Evolutionary conservation across 2,888 invertebrate species (phyloP), one percentile per base, ranked within the genome.

Genomic region (Rhamnusium bicolor): DNA sequence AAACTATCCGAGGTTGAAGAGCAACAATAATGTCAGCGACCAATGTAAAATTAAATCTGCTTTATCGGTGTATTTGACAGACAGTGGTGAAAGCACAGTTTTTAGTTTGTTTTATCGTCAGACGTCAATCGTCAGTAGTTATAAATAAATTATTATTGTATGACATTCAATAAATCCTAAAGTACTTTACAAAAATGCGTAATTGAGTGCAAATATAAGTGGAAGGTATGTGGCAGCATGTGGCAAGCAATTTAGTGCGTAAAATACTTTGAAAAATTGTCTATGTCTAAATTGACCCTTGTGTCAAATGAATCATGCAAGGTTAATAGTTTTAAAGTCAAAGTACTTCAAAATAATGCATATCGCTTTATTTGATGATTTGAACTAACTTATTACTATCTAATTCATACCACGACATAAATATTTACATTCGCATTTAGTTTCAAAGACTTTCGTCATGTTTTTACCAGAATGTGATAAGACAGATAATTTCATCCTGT

Each of bases 301-400:
- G 81, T 84, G 84, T 85, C 84, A 84, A 84, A 81, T 84, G 85
- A 85, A 82, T 85, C 83, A 84, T 80, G 79, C 85, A 85, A 85
- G 86, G 84, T 86, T 86, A 84, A 85, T 84, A 80, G 80, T 84
- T 77, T 83, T 84, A 83, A 84, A 84, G 84, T 84, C 81, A 83
- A 84, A 84, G 80, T 84, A 80, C 81, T 78, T 74, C 67, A 66
- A 77, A 79, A 76, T 77, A 78, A 76, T 77, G 78, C 79, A 80
- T 74, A 76, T 76, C 73, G 78, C 77, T 80, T 79, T 62, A 72
- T 76, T 78, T 75, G 66, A 74, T 75, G 70, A 76, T 75, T 71
- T 71, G 69, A 71, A 74, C 69, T 77, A 70, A 61, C 68, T 73
- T 72, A 70, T 74, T 75, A 58, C 73, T 74, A 74, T 76, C 74